Evolutionary conservation across 2,888 invertebrate species (phyloP), one percentile per base, ranked within the genome.

Genomic region (Drosophila algonquin): DNA sequence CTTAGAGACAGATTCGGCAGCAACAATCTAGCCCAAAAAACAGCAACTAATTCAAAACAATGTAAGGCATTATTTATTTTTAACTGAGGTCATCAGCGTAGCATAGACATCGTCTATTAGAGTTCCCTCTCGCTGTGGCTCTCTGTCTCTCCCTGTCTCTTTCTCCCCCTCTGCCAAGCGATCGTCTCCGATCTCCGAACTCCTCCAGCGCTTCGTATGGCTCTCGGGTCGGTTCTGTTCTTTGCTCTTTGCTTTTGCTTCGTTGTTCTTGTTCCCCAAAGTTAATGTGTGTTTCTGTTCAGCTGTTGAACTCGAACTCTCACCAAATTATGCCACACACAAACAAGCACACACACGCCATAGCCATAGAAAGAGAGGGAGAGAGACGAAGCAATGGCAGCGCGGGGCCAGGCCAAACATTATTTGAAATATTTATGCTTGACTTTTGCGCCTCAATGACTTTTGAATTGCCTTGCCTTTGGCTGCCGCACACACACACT

Each of bases 401-500:
- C 87, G 83, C 87, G 83, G 87, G 82, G 83, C 83, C 89, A 84
- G 72, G 24, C 24, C 85, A 85, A 89, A 75, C 87, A 87, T 74
- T 88, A 83, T 88, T 89, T 86, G 81, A 88, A 86, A 89, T 88
- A 80, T 85, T 86, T 86, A 89, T 86, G 87, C 88, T 88, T 86
- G 86, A 89, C 85, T 86, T 85, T 89, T 89, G 88, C 83, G 85
- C 89, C 89, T 86, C 89, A 86, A 86, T 86, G 86, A 86, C 89
- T 86, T 89, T 89, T 83, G 87, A 87, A 86, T 86, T 89, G 86
- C 88, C 85, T 85, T 87, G 83, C 86, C 88, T 86, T 87, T 80
- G 89, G 88, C 84, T 82, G 89, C 82, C 65, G n/a, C 47, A 54
- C 55, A 53, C 76, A 73, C 48, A 47, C 55, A 56, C 27, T 4